Percentiles rank a stretch among this genome's conserved stretches.
Conservation (phyloP, 1,140 invertebrate genomes). For the Holcopasites calliopsidis region DNA sequence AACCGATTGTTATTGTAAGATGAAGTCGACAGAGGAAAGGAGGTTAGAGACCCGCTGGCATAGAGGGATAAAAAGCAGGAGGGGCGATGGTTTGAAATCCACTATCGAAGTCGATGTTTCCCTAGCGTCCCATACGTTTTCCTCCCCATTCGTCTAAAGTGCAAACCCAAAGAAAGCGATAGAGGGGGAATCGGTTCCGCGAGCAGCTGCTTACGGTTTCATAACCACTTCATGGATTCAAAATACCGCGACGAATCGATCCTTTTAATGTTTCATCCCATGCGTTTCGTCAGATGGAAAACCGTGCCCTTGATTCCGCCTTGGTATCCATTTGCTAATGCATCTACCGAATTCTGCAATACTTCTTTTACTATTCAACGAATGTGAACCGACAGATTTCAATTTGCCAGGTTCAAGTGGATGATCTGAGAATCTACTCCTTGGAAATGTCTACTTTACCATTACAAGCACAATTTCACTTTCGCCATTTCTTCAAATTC, state of each 20-base stretch:
- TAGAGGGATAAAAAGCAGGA: conserved; percentile 6
- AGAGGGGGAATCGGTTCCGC: conserved; percentile 36
- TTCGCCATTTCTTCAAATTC: too few relatives aligned
- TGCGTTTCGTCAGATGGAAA: neutral
- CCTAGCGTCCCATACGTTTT: conserved; percentile 67
- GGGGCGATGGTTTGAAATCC: conserved; percentile 55
- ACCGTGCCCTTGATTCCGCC: neutral
- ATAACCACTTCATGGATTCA: conserved; percentile 59
- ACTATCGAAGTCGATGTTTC: conserved; percentile 67
- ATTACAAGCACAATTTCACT: too few relatives aligned
- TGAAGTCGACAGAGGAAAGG: conserved; percentile 8
- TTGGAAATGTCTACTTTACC: too few relatives aligned
- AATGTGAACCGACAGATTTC: too few relatives aligned
- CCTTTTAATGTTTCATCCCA: neutral
- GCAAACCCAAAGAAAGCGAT: conserved; percentile 45
- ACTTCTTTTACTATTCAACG: too few relatives aligned
- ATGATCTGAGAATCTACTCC: too few relatives aligned
- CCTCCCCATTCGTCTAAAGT: conserved; percentile 56
- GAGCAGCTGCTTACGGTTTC: conserved; percentile 56
- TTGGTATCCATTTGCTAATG: neutral
- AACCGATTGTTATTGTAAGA: conserved; percentile 41
- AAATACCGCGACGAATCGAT: neutral
- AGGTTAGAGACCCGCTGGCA: neutral
- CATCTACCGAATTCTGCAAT: neutral
- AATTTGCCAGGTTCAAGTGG: too few relatives aligned